Evolutionary conservation across 2,797 vertebrate species (phyloP), one percentile per base, ranked within the genome.

Genomic region (Microchirus variegatus): DNA sequence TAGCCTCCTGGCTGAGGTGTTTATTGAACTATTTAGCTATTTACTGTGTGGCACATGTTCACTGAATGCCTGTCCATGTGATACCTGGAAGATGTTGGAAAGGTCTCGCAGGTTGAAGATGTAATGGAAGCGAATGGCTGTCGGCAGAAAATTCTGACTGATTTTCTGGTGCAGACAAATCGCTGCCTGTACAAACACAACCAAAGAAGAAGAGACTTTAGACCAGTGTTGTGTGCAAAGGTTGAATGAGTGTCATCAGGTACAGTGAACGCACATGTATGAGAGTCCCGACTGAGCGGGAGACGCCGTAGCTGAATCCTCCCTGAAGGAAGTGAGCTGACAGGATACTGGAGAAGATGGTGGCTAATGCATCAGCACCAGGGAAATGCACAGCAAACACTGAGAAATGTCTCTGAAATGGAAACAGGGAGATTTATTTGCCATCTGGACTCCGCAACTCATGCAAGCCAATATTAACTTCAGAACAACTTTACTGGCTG

Each of bases 121-220:
- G 75, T 93, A 95, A 85, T 91, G 92, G 70, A 96, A 94, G 77
- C 90, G 92, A 67, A 93, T 93, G 22, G 91, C 90, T 12, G 90
- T 94, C 14, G 89, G 91, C 19, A 95, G 89, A 80, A 96, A 95
- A 86, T 94, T 94, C 85, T 93, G 91, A n/a, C 82, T 92, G 88
- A 93, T 93, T 90, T 96, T 96, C 83, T 95, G 91, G 83, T 95
- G 90, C 61, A 98, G 90, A 85, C 84, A 93, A 74, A 93, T 92
- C 40, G 90, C 80, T 59, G 88, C 90, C 91, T 94, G 84, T 52
- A 82, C 58, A 15, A 69, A 40, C 58, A 52, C 75, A 56, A 12
- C 53, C 19, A 36, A 17, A 57, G 8, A 35, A 2, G 37, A 38
- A 9, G 52, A 26, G 31, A 8, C 2, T 0, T n/a, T n/a, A n/a